These are phyloP conservation scores for Trachymyrmex septentrionalis DNA, from an alignment of 1,140 invertebrate genomes.

Conservation along the genomic window DNA sequence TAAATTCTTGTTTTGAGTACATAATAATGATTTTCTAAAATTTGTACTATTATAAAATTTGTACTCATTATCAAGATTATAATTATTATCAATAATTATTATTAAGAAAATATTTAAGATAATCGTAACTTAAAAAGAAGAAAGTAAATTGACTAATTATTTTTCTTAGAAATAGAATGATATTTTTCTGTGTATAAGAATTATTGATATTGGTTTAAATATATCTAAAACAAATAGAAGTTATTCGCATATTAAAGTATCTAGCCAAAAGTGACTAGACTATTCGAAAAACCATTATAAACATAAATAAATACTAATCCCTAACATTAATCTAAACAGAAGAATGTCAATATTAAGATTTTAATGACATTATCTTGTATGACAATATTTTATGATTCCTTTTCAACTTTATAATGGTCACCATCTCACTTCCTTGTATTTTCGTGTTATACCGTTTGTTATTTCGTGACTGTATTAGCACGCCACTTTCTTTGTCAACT, in stretches of 20 bases:
- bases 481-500: not conserved
- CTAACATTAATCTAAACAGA: not conserved
- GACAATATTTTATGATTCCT: not conserved
- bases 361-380: not conserved
- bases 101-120: no score
- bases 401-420: not conserved
- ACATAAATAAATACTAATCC: not conserved
- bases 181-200: no score
- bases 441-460: not conserved
- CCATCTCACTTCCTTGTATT: not conserved
- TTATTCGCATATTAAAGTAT: not conserved
- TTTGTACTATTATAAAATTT: no score
- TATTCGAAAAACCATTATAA: not conserved
- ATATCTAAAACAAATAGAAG: not conserved
- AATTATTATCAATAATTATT: no score
- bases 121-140: no score
- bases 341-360: not conserved
- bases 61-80: no score
- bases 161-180: no score
- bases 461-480: constrained; percentile 5
- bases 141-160: no score
- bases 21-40: no score
- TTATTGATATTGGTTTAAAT: not conserved
- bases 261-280: not conserved
- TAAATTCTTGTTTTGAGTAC: no score